Conservation (phyloP, 1,140 invertebrate genomes). For the Bombus breviceps region DNA sequence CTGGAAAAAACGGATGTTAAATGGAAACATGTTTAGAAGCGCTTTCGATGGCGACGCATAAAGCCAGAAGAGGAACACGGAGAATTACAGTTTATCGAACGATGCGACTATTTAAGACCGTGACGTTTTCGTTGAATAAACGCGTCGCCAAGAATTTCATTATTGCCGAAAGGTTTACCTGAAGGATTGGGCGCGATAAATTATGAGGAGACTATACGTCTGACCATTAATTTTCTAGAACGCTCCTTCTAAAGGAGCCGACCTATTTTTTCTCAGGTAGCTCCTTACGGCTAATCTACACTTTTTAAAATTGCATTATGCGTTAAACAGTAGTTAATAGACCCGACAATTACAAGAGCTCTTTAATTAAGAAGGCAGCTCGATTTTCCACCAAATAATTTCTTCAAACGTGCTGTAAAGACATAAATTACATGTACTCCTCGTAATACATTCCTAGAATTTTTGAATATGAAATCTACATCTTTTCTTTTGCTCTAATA, state of each 20-base stretch:
- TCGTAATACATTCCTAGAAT: neutral
- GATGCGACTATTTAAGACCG: neutral
- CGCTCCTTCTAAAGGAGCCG: neutral
- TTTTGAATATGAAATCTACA: neutral
- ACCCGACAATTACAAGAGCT: neutral
- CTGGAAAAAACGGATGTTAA: neutral
- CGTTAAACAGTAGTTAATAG: neutral
- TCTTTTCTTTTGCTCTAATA: neutral
- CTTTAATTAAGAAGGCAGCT: too few species aligned
- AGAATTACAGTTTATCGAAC: neutral
- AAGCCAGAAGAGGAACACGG: neutral
- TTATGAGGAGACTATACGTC: neutral
- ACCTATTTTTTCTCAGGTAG: neutral
- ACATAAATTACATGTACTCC: neutral
- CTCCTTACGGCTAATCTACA: neutral
- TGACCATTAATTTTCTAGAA: slow-evolving; percentile 23
- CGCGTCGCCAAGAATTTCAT: slow-evolving; percentile 23
- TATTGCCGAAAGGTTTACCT: slow-evolving; percentile 11
- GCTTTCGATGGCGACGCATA: neutral
- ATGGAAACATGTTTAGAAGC: neutral
- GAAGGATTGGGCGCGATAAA: slow-evolving; percentile 5
- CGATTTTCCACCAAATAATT: neutral
- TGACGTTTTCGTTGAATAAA: neutral
- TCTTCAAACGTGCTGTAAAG: neutral
- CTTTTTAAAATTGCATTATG: neutral